Evolutionary conservation across 2,888 invertebrate species (phyloP).

Genomic region (Crossocerus cetratus): DNA sequence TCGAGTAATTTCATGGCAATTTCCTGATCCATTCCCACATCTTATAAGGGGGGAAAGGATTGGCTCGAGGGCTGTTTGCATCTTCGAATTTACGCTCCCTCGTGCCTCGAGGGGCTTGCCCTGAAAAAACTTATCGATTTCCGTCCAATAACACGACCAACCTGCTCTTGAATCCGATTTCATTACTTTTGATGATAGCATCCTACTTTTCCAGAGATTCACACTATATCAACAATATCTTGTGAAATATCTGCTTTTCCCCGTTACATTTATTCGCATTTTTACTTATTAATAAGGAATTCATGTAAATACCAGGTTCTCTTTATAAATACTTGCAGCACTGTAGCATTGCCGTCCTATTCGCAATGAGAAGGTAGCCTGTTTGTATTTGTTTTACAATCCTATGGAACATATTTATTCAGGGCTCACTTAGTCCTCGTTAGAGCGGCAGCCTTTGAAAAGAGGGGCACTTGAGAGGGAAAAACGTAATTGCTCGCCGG

Average conservation of each 20-base stretch:
- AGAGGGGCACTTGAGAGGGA: slow-evolving; percentile 16
- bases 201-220: neutral
- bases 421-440: slow-evolving; percentile 38
- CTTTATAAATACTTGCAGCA: too few relatives aligned
- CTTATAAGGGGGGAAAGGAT: slow-evolving; percentile 26
- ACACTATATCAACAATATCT: neutral
- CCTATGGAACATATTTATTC: neutral
- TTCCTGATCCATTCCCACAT: slow-evolving; percentile 63
- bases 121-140: slow-evolving; percentile 17
- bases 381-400: neutral
- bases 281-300: slow-evolving; percentile 5
- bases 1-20: slow-evolving; percentile 73
- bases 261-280: neutral
- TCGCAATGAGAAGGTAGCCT: too few relatives aligned
- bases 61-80: slow-evolving; percentile 24
- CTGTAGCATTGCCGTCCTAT: too few relatives aligned
- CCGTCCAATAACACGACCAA: slow-evolving; percentile 1
- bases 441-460: slow-evolving; percentile 18
- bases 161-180: neutral
- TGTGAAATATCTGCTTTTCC: neutral
- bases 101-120: neutral
- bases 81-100: slow-evolving; percentile 33
- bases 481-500: slow-evolving; percentile 42
- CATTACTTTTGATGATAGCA: neutral
- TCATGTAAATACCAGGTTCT: neutral